Evolutionary conservation across 1,140 invertebrate genomes (phyloP).

Genomic region (Drosophila kurseongensis): DNA sequence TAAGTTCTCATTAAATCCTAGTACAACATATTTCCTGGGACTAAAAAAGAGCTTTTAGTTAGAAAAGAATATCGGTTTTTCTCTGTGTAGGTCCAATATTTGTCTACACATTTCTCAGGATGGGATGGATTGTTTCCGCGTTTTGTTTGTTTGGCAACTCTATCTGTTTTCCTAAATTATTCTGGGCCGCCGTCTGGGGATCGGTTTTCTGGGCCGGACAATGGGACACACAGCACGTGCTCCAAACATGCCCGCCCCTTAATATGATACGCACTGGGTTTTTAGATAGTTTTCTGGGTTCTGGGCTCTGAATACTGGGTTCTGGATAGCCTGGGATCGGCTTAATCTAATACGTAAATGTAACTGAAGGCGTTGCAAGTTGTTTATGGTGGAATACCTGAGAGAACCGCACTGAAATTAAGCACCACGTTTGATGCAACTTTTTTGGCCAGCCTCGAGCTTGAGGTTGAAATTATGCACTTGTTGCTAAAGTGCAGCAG

Average conservation of each 20-base stretch:
- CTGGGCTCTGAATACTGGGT: not conserved
- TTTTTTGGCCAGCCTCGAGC: conserved; percentile 14
- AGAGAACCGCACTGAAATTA: conserved; percentile 58
- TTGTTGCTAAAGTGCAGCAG: conserved; percentile 72
- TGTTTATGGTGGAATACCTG: conserved; percentile 15
- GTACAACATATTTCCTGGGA: too few species aligned
- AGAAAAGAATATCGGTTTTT: not conserved
- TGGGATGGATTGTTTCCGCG: conserved; percentile 8
- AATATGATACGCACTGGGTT: conserved; percentile 38
- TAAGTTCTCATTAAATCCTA: too few species aligned
- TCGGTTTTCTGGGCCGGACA: conserved; percentile 24
- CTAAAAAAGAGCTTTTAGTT: too few species aligned
- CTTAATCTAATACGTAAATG: conserved; percentile 49
- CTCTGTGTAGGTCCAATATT: not conserved
- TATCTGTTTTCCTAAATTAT: conserved; percentile 30
- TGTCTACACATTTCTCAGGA: conserved; percentile 7
- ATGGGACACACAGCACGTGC: conserved; percentile 34
- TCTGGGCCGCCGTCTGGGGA: conserved; percentile 29
- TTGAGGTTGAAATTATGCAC: conserved; percentile 68
- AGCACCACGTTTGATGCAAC: conserved; percentile 57
- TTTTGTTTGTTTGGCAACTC: conserved; percentile 30
- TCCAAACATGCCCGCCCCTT: conserved; percentile 9
- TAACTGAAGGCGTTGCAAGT: conserved; percentile 33
- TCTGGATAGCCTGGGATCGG: conserved; percentile 8
- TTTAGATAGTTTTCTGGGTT: not conserved